Conservation (phyloP, 2,797 vertebrate genomes). For the Aldrovandia affinis region DNA sequence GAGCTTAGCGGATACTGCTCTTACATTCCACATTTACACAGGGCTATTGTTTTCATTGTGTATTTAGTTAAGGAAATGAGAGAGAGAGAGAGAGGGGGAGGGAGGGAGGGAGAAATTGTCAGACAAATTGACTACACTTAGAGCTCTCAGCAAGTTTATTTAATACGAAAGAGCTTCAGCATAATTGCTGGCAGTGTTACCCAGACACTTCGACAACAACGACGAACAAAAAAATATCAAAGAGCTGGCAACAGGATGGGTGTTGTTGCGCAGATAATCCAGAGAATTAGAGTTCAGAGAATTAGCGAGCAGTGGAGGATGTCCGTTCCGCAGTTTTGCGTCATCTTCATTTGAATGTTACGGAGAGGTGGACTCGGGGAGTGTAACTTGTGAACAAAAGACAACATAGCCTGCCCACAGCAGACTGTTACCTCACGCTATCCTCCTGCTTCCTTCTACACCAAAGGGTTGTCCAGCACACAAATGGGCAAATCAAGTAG, state of each 20-base stretch:
- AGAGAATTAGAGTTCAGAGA: too few species aligned
- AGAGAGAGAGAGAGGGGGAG: background rate
- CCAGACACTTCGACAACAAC: background rate
- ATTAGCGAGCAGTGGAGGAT: background rate
- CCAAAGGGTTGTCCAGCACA: constrained; percentile 17
- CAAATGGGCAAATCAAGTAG: background rate
- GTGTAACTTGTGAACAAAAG: constrained; percentile 30
- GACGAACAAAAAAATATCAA: background rate
- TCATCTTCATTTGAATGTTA: background rate
- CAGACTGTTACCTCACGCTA: constrained; percentile 29
- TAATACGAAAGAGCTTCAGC: background rate
- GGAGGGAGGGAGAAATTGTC: background rate
- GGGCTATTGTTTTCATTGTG: background rate
- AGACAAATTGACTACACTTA: background rate
- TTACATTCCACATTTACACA: constrained; percentile 16
- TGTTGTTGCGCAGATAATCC: background rate
- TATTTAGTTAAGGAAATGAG: background rate
- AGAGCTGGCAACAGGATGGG: background rate
- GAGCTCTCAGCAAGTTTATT: background rate
- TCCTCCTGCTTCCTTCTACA: constrained; percentile 27
- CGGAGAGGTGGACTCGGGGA: constrained; percentile 51
- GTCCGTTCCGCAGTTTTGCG: background rate
- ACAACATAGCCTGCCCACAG: constrained; percentile 11
- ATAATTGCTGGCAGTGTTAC: background rate
- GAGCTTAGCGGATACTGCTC: background rate